Conservation (phyloP, 2,797 vertebrate genomes). For the Enteromius afrohamiltoni region DNA sequence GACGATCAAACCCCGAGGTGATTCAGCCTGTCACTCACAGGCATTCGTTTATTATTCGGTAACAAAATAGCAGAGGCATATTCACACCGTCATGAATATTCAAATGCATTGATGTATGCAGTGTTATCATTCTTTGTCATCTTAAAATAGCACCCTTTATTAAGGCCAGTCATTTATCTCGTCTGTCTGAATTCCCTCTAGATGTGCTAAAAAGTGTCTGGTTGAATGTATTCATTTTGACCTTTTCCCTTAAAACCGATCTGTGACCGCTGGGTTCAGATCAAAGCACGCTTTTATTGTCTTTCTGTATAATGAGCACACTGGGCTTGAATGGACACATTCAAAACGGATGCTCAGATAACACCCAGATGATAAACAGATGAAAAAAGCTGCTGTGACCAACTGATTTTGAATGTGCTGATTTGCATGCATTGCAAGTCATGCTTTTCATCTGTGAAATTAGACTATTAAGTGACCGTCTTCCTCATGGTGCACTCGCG, state of each 20-base stretch:
- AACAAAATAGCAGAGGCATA: neutral
- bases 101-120: neutral
- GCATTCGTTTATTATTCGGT: neutral
- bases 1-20: constrained; percentile 64
- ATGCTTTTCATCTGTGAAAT: constrained; percentile 49
- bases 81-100: neutral
- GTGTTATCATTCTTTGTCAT: neutral
- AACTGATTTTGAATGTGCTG: constrained; percentile 26
- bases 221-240: constrained; percentile 8
- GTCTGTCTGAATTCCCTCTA: neutral
- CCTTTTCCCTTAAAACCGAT: neutral
- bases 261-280: constrained; percentile 9
- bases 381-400: constrained; percentile 17
- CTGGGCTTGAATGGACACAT: neutral
- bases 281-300: constrained; percentile 6
- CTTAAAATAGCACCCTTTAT: constrained; percentile 11
- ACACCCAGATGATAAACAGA: constrained; percentile 3
- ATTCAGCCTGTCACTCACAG: neutral
- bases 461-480: neutral
- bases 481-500: neutral
- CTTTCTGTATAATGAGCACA: neutral
- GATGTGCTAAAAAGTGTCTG: neutral
- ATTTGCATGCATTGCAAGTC: constrained; percentile 49
- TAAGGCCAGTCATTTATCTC: neutral
- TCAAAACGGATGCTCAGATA: neutral